Evolutionary conservation across 2,113 vertebrate genomes (phyloP), one percentile per base, ranked within the genome.

Genomic region (Engraulis encrasicolus): DNA sequence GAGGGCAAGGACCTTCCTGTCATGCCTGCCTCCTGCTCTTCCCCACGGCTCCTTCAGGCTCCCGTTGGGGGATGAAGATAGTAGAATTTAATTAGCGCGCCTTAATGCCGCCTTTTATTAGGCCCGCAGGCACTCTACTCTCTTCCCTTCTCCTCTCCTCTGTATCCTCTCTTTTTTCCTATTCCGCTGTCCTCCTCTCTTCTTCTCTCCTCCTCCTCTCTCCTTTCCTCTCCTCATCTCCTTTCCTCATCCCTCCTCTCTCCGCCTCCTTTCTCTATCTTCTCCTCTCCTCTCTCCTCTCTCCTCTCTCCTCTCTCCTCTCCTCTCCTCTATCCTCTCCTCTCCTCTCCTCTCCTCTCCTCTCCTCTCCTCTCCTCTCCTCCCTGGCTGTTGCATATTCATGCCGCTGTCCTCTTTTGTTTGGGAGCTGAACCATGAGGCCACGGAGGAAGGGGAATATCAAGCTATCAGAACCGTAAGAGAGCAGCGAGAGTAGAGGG

Each of bases 321-420:
- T n/a, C n/a, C n/a, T n/a, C n/a, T n/a, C n/a, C n/a, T n/a, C n/a
- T n/a, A n/a, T n/a, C n/a, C n/a, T n/a, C n/a, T n/a, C n/a, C n/a
- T n/a, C n/a, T n/a, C n/a, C n/a, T n/a, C n/a, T n/a, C n/a, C n/a
- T n/a, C n/a, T n/a, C n/a, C n/a, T n/a, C n/a, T n/a, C n/a, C n/a
- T n/a, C n/a, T n/a, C 83, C 38, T n/a, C 50, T 83, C 78, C 77
- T 77, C 40, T 45, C 9, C 40, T 45, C 40, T 83, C 79, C 78
- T 77, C 79, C 38, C 58, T 50, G 74, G 20, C 80, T 40, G n/a
- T 52, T 89, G 84, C 87, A 86, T 89, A 90, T 89, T 89, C 85
- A 90, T 90, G 82, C 81, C 15, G 31, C 83, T 86, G 52, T 78
- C 84, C 58, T 74, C 49, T 52, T 91, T 88, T 92, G 87, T 92